A percentile compares a stretch with the other conserved stretches of the same genome.
Conservation (phyloP, 2,888 invertebrate species). For the Ptilodon capucinus region DNA sequence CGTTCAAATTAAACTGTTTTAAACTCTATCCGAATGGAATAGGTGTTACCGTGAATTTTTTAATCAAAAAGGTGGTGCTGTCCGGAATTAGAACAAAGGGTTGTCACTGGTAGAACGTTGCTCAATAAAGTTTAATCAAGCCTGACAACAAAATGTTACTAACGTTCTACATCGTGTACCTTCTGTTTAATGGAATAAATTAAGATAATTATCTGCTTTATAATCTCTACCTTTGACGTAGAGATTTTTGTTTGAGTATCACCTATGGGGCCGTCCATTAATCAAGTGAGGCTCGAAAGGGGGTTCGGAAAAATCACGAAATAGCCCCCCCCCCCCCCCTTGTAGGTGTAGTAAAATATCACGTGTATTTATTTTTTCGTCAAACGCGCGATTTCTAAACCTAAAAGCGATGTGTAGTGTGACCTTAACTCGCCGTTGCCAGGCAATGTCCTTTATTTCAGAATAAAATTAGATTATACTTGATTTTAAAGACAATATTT, state of each 20-base stretch:
- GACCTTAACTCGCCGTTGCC: too few species aligned
- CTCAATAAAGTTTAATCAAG: slow-evolving; percentile 70
- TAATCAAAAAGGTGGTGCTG: slow-evolving; percentile 39
- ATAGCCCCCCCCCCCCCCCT: too few species aligned
- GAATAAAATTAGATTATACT: too few species aligned
- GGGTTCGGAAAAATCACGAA: too few species aligned
- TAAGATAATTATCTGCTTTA: not conserved
- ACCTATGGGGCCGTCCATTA: too few species aligned
- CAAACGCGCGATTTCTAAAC: too few species aligned
- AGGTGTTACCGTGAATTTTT: slow-evolving; percentile 15
- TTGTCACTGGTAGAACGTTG: slow-evolving; percentile 59
- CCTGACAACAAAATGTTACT: slow-evolving; percentile 51
- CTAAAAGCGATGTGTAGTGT: too few species aligned
- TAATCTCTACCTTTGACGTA: not conserved
- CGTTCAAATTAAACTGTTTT: not conserved
- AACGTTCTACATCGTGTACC: slow-evolving; percentile 19
- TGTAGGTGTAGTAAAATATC: too few species aligned
- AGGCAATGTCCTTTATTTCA: too few species aligned
- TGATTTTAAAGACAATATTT: too few species aligned
- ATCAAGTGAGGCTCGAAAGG: too few species aligned
- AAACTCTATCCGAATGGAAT: slow-evolving; percentile 2
- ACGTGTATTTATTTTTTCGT: too few species aligned
- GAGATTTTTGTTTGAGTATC: not conserved
- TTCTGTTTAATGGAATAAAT: not conserved
- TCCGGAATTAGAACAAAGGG: slow-evolving; percentile 68